Evolutionary conservation across 2,797 vertebrate genomes (phyloP).

Genomic region (Muscicapa striata): DNA sequence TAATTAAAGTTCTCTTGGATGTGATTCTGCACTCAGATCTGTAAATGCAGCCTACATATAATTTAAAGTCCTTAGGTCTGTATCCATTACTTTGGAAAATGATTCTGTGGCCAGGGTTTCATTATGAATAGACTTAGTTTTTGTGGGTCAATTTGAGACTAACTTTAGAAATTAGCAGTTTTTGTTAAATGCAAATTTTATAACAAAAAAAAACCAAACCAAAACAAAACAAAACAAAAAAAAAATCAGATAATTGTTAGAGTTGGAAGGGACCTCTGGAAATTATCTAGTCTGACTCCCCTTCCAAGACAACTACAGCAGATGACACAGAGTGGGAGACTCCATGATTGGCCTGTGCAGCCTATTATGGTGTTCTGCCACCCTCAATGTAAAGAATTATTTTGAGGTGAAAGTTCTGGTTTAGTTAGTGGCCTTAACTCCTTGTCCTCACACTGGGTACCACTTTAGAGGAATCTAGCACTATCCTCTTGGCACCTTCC

Average conservation of each 20-base stretch:
- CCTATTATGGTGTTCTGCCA: neutral
- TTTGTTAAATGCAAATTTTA: neutral
- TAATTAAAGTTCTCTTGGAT: neutral
- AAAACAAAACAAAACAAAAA: too few relatives aligned
- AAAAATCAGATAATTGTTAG: neutral
- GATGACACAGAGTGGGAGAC: neutral
- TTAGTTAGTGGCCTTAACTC: neutral
- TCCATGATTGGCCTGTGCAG: neutral
- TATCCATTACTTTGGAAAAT: neutral
- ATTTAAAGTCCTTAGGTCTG: neutral
- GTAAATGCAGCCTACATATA: accelerated
- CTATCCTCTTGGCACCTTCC: neutral
- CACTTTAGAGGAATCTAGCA: neutral
- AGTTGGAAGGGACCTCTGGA: neutral
- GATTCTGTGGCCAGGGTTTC: neutral
- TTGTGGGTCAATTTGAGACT: neutral
- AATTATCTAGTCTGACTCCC: accelerated
- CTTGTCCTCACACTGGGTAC: neutral
- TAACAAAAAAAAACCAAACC: too few relatives aligned
- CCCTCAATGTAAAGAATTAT: neutral
- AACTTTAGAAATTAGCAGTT: neutral
- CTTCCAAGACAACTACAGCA: neutral
- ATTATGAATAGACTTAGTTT: neutral
- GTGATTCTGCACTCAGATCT: neutral
- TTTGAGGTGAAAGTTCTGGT: neutral